phyloP scores from a whole-genome alignment of 2,113 vertebrate genomes.

The Diphyllodes magnificus region DNA sequence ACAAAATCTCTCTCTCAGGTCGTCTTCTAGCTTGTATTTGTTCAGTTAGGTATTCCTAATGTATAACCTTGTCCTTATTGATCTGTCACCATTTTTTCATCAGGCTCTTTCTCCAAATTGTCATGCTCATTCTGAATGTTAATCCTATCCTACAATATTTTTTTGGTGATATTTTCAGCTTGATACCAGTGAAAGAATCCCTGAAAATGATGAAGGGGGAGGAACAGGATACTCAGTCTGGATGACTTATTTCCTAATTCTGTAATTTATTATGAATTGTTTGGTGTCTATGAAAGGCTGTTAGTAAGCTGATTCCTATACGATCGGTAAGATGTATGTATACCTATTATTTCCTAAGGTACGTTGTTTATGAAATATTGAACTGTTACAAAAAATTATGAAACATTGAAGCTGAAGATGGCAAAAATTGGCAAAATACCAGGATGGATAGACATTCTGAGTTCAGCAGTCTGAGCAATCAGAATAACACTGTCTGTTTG shows the following conservation, averaged over 20 bases:
- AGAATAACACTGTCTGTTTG: neutral
- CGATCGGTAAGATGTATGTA: slow-evolving; percentile 44
- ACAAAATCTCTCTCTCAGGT: neutral
- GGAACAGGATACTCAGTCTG: neutral
- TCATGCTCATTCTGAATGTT: slow-evolving; percentile 47
- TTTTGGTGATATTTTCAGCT: slow-evolving; percentile 11
- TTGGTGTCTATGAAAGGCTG: slow-evolving; percentile 35
- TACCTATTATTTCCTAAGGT: slow-evolving; percentile 50
- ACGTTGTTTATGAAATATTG: slow-evolving; percentile 54
- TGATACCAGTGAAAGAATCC: slow-evolving; percentile 34
- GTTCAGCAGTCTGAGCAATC: neutral
- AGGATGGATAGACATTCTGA: neutral
- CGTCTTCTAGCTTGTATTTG: neutral
- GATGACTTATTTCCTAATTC: slow-evolving; percentile 61
- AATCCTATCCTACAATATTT: neutral
- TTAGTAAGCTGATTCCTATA: slow-evolving; percentile 12
- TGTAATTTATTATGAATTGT: slow-evolving; percentile 52
- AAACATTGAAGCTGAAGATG: neutral
- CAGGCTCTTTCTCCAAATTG: slow-evolving; percentile 20
- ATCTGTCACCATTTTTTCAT: slow-evolving; percentile 54
- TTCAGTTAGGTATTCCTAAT: slow-evolving; percentile 8
- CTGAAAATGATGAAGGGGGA: slow-evolving; percentile 53
- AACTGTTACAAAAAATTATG: slow-evolving; percentile 31
- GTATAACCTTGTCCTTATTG: slow-evolving; percentile 55
- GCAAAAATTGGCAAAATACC: slow-evolving; percentile 8